A percentile compares a stretch with the other conserved stretches of the same genome.
phyloP scores from a whole-genome alignment of 2,113 vertebrate genomes.

The Crotalus helleri region DNA sequence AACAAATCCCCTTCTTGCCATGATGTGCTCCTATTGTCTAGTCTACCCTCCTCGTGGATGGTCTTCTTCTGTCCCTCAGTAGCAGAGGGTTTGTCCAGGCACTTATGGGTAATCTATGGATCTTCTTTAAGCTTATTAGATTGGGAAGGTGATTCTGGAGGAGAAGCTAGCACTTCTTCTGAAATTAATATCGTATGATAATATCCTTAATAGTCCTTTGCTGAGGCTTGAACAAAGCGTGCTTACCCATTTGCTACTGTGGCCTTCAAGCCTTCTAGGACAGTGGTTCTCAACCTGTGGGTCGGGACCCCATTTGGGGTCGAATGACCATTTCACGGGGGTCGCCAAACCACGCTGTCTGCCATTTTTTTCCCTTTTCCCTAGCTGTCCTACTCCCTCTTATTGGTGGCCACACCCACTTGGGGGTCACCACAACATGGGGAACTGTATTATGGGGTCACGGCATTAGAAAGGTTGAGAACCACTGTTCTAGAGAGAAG shows the following conservation, averaged over 20 bases:
- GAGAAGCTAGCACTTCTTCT: not conserved
- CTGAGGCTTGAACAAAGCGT: not conserved
- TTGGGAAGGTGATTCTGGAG: not conserved
- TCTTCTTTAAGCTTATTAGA: not conserved
- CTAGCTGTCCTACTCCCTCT: too few species aligned
- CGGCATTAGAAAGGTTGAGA: too few species aligned
- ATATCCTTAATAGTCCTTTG: not conserved
- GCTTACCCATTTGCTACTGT: not conserved
- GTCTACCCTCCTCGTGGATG: not conserved
- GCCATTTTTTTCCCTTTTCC: too few species aligned
- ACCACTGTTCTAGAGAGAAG: not conserved
- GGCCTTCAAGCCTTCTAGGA: not conserved
- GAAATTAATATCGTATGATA: not conserved
- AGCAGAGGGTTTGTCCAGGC: not conserved
- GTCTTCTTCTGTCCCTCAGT: not conserved
- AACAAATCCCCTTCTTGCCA: not conserved
- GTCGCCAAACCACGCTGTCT: too few species aligned
- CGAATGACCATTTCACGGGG: too few species aligned
- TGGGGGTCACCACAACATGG: too few species aligned
- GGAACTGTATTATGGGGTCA: too few species aligned
- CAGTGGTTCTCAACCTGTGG: too few species aligned
- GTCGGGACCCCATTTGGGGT: too few species aligned
- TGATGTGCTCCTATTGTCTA: not conserved
- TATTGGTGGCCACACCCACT: too few species aligned
- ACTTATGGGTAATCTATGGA: not conserved